Evolutionary conservation across 2,113 vertebrate genomes (phyloP), one percentile per base, ranked within the genome.

Genomic region (Genyomyrus donnyi): DNA sequence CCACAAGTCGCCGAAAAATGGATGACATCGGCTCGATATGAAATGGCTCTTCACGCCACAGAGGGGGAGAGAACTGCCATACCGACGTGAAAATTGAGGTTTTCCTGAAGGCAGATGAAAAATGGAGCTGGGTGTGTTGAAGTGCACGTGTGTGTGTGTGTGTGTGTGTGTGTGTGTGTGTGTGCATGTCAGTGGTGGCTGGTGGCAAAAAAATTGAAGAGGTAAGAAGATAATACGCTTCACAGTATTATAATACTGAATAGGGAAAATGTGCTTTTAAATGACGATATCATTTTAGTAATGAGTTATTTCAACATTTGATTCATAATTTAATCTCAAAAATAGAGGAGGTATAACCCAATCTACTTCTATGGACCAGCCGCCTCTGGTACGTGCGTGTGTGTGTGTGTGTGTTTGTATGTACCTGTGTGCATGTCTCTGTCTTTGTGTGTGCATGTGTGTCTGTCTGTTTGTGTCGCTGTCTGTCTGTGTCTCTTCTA

Each of bases 21-120:
- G 94, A 96, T 96, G 95, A 95, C 93, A 91, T 92, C 52, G 83
- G 93, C 77, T 92, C 56, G 49, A 93, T 93, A 95, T 94, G 93
- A 93, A 93, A 93, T 91, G 90, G 88, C 93, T 93, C 88, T 93
- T 94, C 93, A 92, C 92, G 93, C 90, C 90, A 90, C 93, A 91
- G 92, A 91, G 93, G 93, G 93, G 92, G 92, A 93, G 89, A 46
- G 52, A 70, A n/a, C 8, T 56, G 49, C 48, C 17, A 50, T 19
- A 24, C 48, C 50, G 19, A n/a, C 0, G 45, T 85, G 84, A 85
- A 90, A 90, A 87, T 50, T n/a, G 84, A 87, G 46, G 84, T 66
- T 90, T 86, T 86, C 17, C 83, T 90, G 52, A 85, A 58, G 53
- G 21, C 42, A 87, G 87, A 35, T 87, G 42, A 86, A 66, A 66